A percentile compares a stretch with the other conserved stretches of the same genome.
phyloP scores from a whole-genome alignment of 2,797 vertebrate genomes.

The Syngnathus acus region DNA sequence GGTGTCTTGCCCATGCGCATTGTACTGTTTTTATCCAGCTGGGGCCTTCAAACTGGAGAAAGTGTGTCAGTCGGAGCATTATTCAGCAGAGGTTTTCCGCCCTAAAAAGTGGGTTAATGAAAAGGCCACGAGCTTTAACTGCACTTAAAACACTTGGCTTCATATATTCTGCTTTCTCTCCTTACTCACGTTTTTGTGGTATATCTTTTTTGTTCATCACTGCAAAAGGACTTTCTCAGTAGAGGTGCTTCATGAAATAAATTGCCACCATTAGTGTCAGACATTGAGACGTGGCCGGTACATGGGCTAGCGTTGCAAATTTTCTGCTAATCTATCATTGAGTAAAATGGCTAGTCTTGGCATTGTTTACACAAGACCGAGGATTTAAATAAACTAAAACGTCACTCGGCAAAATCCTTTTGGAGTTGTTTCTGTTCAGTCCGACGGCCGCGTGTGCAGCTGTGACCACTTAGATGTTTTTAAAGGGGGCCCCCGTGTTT shows the following conservation, averaged over 20 bases:
- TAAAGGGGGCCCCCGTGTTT: constrained; percentile 66
- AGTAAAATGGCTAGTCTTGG: constrained; percentile 25
- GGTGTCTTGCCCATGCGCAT: constrained; percentile 56
- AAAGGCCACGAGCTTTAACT: constrained; percentile 73
- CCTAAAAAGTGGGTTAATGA: constrained; percentile 74
- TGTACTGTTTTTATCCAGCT: constrained; percentile 36
- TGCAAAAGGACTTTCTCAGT: constrained; percentile 39
- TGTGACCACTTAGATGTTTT: constrained; percentile 61
- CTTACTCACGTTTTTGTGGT: constrained; percentile 26
- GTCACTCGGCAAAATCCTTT: constrained; percentile 18
- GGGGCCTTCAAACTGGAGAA: constrained; percentile 48
- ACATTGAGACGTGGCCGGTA: not conserved
- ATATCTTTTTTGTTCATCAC: constrained; percentile 35
- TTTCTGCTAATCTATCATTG: constrained; percentile 38
- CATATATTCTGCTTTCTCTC: constrained; percentile 51
- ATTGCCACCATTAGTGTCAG: constrained; percentile 57
- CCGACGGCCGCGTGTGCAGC: constrained; percentile 48
- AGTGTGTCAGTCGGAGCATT: constrained; percentile 60
- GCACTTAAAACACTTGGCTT: constrained; percentile 60
- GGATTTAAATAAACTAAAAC: constrained; percentile 40
- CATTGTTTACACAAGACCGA: constrained; percentile 28
- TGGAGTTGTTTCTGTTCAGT: constrained; percentile 42
- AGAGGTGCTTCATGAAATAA: constrained; percentile 30
- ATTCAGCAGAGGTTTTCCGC: constrained; percentile 68
- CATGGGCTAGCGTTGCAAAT: constrained; percentile 20